Base-by-base conservation (phyloP, 2,888 invertebrate genomes). In the Lycia hirtaria region DNA sequence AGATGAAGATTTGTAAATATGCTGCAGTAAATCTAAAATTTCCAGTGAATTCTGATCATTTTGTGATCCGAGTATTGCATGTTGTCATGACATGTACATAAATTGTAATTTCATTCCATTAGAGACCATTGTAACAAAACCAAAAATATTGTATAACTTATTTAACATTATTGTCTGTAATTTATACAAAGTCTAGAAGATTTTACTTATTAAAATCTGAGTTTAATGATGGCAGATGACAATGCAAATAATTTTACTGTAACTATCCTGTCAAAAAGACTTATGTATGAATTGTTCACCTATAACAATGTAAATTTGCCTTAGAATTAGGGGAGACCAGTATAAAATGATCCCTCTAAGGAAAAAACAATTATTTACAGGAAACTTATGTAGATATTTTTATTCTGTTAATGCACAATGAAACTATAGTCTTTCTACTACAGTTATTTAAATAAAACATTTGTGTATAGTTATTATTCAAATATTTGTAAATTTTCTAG, bases 1-100 rank as follows among this genome's bases (percentile, higher is more conserved):
- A 85, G 99, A 98, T 89, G 98, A 99, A 93, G 99, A 99, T 90
- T 95, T 97, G 93, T 97, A 96, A 94, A 92, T 75, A 73, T 74
- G 76, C 65, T 57, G 35, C 62, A 65, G 62, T 68, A 65, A 69
- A 73, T 69, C 56, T 64, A 70, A 76, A 80, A 79, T 77, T 73
- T 69, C 75, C 81, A 81, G 81, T 83, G 80, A 41, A 41, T 17
- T 14, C 26, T 77, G 78, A 80, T 63, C 69, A 67, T 66, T 69
- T 69, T 72, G 64, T 67, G 65, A 62, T 75, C 65, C 35, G 62
- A 72, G 67, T 73, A 71, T 74, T 62, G 73, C 72, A 72, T 57
- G 70, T 67, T 75, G 73, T 77, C 65, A 67, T 71, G 68, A 68
- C 72, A 73, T 75, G 73, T 72, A 73, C 72, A 65, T 71, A 67